Evolutionary conservation across 2,888 invertebrate species (phyloP).

Genomic region (Apamea crenata): DNA sequence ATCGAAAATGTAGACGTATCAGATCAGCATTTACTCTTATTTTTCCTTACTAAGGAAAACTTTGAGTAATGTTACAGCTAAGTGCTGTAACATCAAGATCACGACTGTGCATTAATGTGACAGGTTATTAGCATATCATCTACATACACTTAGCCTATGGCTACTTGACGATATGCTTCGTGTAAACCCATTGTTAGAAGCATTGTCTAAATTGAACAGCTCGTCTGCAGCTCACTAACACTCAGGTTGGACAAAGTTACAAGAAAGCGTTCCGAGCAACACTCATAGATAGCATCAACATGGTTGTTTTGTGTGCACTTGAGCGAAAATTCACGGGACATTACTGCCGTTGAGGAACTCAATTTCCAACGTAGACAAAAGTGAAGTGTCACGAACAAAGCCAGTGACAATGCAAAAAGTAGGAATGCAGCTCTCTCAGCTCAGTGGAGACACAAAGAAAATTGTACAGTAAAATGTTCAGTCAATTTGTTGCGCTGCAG

Average conservation of each 20-base stretch:
- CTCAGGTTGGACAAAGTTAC: background rate
- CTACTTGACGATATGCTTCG: background rate
- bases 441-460: constrained; percentile 68
- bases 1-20: background rate
- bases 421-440: constrained; percentile 62
- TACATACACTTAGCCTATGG: constrained; percentile 29
- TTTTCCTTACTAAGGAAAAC: background rate
- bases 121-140: constrained; percentile 48
- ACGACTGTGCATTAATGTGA: constrained; percentile 47
- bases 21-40: background rate
- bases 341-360: constrained; percentile 62
- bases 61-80: constrained; percentile 10
- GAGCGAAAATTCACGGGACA: constrained; percentile 58
- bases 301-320: constrained; percentile 52
- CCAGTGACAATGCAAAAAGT: constrained; percentile 64
- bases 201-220: background rate
- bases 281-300: constrained; percentile 26
- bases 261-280: constrained; percentile 11
- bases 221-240: background rate
- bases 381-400: constrained; percentile 67
- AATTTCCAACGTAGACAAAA: constrained; percentile 68
- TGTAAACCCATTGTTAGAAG: constrained; percentile 22
- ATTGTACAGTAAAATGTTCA: constrained; percentile 65
- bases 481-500: constrained; percentile 59
- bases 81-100: constrained; percentile 41